These are phyloP conservation scores for Carterocephalus palaemon DNA, from an alignment of 2,888 invertebrate genomes.

Conservation along the genomic window DNA sequence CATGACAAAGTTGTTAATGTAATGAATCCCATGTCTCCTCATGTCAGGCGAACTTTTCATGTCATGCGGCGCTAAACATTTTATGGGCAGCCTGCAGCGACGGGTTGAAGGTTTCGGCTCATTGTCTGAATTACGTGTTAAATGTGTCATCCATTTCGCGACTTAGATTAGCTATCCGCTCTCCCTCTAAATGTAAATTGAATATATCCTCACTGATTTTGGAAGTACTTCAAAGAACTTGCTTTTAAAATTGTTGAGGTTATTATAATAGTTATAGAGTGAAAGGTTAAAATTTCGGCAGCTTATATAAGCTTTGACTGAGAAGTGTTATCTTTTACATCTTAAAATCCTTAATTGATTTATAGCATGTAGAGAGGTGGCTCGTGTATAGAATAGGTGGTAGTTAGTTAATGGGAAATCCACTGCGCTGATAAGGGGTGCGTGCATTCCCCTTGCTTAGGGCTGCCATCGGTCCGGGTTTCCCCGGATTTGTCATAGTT, in stretches of 20 bases:
- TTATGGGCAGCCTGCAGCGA: constrained; percentile 19
- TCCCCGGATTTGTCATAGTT: too few species aligned
- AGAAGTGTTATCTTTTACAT: neutral
- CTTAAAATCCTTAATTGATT: neutral
- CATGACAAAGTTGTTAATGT: too few species aligned
- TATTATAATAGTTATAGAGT: too few species aligned
- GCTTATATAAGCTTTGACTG: too few species aligned
- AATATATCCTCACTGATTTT: constrained; percentile 18
- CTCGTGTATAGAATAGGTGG: too few species aligned
- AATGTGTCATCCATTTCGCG: constrained; percentile 65
- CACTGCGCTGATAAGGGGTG: constrained; percentile 6
- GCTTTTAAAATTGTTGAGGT: too few species aligned
- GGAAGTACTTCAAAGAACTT: too few species aligned
- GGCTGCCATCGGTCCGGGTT: too few species aligned
- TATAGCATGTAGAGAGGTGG: neutral
- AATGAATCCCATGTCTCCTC: too few species aligned
- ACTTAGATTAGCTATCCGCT: constrained; percentile 31
- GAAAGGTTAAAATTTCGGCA: too few species aligned
- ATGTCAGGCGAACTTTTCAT: constrained; percentile 10
- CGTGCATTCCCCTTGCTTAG: constrained; percentile 3
- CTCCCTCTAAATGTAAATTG: constrained; percentile 11
- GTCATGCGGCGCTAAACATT: constrained; percentile 1
- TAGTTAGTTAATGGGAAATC: constrained; percentile 1
- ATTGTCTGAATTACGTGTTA: constrained; percentile 46
- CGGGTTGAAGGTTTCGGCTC: constrained; percentile 50